Conservation (phyloP, 2,113 vertebrate species). For the Otolemur garnettii region DNA sequence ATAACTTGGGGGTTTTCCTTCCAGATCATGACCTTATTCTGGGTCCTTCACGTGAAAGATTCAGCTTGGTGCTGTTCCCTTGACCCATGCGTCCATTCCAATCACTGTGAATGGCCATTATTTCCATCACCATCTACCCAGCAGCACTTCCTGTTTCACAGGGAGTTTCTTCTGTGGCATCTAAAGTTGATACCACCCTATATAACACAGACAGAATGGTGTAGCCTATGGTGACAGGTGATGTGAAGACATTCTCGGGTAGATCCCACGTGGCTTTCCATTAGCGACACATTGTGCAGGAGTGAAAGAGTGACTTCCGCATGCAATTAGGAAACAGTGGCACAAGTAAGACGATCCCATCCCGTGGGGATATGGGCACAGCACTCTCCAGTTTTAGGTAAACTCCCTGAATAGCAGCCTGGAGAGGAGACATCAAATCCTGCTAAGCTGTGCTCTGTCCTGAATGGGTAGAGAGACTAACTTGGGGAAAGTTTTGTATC, state of each 20-base stretch:
- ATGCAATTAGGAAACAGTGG: neutral
- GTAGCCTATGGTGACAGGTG: neutral
- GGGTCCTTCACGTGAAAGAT: neutral
- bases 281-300: neutral
- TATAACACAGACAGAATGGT: neutral
- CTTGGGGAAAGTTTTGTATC: neutral
- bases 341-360: neutral
- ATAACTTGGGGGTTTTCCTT: neutral
- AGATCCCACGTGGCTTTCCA: neutral
- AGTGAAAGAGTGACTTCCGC: constrained; percentile 46
- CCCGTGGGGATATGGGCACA: neutral
- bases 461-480: constrained; percentile 21
- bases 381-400: neutral
- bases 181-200: neutral
- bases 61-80: neutral
- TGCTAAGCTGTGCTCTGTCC: neutral
- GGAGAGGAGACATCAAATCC: neutral
- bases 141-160: neutral
- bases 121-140: neutral
- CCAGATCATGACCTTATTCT: neutral
- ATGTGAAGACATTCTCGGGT: neutral
- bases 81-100: neutral
- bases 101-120: neutral
- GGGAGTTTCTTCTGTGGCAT: neutral
- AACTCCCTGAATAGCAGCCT: neutral